These are phyloP conservation scores for Drosophila baimaii DNA, from an alignment of 1,140 invertebrate species.

Conservation along the genomic window DNA sequence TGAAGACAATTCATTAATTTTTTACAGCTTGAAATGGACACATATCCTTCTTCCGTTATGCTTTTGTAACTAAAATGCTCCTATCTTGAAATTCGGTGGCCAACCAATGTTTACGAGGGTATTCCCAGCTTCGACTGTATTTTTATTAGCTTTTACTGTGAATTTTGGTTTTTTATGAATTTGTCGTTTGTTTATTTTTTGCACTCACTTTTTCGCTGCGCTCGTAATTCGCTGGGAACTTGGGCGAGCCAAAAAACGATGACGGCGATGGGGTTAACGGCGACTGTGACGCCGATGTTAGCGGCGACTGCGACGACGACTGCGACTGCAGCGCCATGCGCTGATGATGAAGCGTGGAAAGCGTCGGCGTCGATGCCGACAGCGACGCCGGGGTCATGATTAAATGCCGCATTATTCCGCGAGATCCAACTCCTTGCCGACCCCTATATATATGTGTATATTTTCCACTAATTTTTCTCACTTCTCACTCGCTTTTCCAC, in stretches of 20 bases:
- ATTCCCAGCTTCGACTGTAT: background rate
- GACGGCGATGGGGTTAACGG: conserved; percentile 64
- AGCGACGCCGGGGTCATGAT: conserved; percentile 78
- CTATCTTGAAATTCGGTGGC: background rate
- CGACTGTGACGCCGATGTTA: conserved; percentile 35
- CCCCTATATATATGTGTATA: conserved; percentile 2
- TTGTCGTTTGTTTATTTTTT: conserved; percentile 30
- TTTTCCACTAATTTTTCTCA: conserved; percentile 49
- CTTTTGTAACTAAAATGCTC: background rate
- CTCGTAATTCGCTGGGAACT: conserved; percentile 81
- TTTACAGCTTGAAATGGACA: no score
- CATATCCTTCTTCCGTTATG: no score
- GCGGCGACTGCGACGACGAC: conserved; percentile 39
- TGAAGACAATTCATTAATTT: no score
- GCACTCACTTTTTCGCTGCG: conserved; percentile 84
- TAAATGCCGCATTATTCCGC: conserved; percentile 72
- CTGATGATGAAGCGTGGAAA: conserved; percentile 74
- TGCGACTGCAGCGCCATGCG: conserved; percentile 65
- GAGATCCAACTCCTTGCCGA: conserved; percentile 12
- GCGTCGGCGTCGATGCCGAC: conserved; percentile 80
- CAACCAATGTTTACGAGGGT: background rate
- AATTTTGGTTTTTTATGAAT: background rate
- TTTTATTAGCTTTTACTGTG: background rate
- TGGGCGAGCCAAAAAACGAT: conserved; percentile 71
- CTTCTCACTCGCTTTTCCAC: conserved; percentile 45